phyloP scores from a whole-genome alignment of 2,888 invertebrate genomes.

The Temnothorax ravouxi region DNA sequence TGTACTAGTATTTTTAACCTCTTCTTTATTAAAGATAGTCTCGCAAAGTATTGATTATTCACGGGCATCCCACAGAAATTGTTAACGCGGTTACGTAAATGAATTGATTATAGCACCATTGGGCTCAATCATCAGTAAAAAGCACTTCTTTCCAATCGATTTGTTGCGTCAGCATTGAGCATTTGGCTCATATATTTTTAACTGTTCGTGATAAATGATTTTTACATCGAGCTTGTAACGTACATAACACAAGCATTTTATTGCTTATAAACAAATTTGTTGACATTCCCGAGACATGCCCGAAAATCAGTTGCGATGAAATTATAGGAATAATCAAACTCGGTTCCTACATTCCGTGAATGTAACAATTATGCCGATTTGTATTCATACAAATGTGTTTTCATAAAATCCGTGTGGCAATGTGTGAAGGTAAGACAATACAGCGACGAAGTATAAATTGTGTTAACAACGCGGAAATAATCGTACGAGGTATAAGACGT shows the following conservation, averaged over 20 bases:
- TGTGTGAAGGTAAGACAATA: not conserved
- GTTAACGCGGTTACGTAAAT: slow-evolving; percentile 51
- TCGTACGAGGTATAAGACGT: not conserved
- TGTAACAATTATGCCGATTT: not conserved
- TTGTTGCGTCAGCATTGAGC: slow-evolving; percentile 1
- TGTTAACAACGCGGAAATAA: not conserved
- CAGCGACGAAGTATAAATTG: slow-evolving; percentile 29
- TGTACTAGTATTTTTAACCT: slow-evolving; percentile 38
- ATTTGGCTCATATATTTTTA: not conserved
- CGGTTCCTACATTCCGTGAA: not conserved
- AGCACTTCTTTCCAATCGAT: slow-evolving; percentile 21
- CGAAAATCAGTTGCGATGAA: not conserved
- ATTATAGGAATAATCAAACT: not conserved
- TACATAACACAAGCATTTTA: not conserved
- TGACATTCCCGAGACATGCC: not conserved
- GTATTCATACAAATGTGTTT: not conserved
- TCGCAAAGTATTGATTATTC: slow-evolving; percentile 51
- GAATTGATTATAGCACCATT: slow-evolving; percentile 32
- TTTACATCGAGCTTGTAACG: not conserved
- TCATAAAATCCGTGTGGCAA: not conserved
- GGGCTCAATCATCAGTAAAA: slow-evolving; percentile 35
- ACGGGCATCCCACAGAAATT: slow-evolving; percentile 40
- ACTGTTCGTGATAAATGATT: not conserved
- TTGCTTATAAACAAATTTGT: not conserved
- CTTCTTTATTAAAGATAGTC: slow-evolving; percentile 52